Evolutionary conservation across 2,888 invertebrate genomes (phyloP).

Genomic region (Physocephala rufipes): DNA sequence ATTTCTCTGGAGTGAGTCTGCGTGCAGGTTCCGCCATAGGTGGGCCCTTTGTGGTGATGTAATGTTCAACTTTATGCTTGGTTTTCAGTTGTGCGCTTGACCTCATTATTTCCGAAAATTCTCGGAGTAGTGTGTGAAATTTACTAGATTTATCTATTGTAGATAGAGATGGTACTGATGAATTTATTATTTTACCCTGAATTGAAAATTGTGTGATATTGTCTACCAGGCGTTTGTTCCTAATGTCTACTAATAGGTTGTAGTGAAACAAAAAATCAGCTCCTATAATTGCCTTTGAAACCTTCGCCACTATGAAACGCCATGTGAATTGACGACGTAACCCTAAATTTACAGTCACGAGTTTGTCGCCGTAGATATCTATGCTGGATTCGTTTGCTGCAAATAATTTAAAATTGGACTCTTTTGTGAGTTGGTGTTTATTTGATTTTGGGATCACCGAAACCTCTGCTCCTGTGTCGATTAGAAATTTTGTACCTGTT

Average conservation of each 20-base stretch:
- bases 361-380: background rate
- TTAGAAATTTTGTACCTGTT: background rate
- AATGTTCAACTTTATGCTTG: background rate
- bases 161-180: background rate
- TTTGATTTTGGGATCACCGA: slow-evolving; percentile 3
- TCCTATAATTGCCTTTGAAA: slow-evolving; percentile 12
- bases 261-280: slow-evolving; percentile 11
- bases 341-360: background rate
- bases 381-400: slow-evolving; percentile 13
- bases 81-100: background rate
- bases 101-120: background rate
- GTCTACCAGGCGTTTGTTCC: background rate
- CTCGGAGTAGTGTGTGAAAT: background rate
- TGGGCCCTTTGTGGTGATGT: background rate
- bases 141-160: background rate
- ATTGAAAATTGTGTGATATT: background rate
- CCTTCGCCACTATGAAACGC: slow-evolving; percentile 7
- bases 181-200: background rate
- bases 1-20: slow-evolving; percentile 32
- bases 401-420: slow-evolving; percentile 10
- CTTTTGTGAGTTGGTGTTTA: background rate
- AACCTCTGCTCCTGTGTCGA: slow-evolving; percentile 20
- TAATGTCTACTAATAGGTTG: background rate
- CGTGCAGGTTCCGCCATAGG: slow-evolving; percentile 37
- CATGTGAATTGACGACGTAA: background rate